These are phyloP conservation scores for Lipotes vexillifer DNA, from an alignment of 2,113 vertebrate genomes.

Conservation along the genomic window DNA sequence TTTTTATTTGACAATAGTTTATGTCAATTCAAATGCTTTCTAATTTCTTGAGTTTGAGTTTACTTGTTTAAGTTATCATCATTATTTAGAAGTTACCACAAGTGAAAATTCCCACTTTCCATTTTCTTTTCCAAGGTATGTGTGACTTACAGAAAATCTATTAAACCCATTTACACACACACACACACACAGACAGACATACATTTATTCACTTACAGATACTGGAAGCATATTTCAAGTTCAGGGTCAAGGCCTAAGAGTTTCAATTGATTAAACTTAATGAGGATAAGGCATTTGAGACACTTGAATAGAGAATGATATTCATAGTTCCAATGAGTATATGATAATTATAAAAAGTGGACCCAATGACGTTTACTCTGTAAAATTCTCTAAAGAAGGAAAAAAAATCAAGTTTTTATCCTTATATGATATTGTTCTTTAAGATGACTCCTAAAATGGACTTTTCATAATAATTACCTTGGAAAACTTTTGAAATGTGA, in stretches of 20 bases:
- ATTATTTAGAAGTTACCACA: background rate
- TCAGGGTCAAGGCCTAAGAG: conserved; percentile 42
- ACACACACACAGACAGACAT: background rate
- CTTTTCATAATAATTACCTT: conserved; percentile 46
- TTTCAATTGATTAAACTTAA: conserved; percentile 56
- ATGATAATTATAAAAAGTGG: conserved; percentile 53
- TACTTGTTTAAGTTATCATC: background rate
- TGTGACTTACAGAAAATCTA: background rate
- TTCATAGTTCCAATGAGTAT: conserved; percentile 36
- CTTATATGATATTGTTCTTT: conserved; percentile 20
- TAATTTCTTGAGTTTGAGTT: background rate
- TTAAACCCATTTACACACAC: background rate
- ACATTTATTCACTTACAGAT: background rate
- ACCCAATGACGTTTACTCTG: conserved; percentile 35
- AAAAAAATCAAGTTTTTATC: conserved; percentile 29
- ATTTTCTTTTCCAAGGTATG: background rate
- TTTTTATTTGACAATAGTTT: background rate
- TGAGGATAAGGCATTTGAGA: conserved; percentile 53
- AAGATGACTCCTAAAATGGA: conserved; percentile 17
- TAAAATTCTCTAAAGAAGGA: conserved; percentile 30
- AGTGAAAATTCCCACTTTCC: background rate
- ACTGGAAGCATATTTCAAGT: background rate
- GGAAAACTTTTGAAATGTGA: conserved; percentile 24
- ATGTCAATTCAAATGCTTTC: background rate
- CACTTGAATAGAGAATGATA: conserved; percentile 17